Evolutionary conservation across 2,888 invertebrate species (phyloP).

Genomic region (Eupeodes latifasciatus): DNA sequence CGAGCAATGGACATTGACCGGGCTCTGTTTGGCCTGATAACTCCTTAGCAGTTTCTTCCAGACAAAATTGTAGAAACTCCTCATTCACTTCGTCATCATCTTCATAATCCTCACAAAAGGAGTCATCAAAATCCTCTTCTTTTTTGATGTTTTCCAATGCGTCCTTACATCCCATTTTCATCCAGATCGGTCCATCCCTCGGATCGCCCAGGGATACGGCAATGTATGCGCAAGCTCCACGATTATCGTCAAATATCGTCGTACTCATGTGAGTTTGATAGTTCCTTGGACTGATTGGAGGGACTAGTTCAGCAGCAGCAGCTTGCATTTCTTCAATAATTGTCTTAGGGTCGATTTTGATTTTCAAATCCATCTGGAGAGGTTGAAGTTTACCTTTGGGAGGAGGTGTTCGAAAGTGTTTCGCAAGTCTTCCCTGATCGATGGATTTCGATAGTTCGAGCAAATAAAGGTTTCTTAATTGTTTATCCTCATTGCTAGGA

Average conservation of each 20-base stretch:
- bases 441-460: constrained; percentile 54
- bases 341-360: constrained; percentile 30
- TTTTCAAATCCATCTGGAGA: not conserved
- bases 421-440: constrained; percentile 5
- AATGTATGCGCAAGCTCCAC: constrained; percentile 78
- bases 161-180: constrained; percentile 55
- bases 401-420: constrained; percentile 33
- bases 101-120: not conserved
- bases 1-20: constrained; percentile 78
- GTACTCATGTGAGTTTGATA: constrained; percentile 75
- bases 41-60: constrained; percentile 79
- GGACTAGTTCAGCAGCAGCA: constrained; percentile 36
- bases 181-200: constrained; percentile 73
- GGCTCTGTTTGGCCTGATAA: constrained; percentile 78
- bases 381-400: constrained; percentile 37
- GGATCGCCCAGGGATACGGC: constrained; percentile 77
- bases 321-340: constrained; percentile 45
- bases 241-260: constrained; percentile 77
- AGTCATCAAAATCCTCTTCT: not conserved
- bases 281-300: constrained; percentile 20
- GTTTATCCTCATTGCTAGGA: constrained; percentile 47
- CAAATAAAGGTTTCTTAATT: constrained; percentile 59
- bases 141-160: not conserved
- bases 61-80: constrained; percentile 47
- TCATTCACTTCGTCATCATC: constrained; percentile 37